Evolutionary conservation across 2,113 vertebrate species (phyloP).

Genomic region (Sinosuthora webbiana): DNA sequence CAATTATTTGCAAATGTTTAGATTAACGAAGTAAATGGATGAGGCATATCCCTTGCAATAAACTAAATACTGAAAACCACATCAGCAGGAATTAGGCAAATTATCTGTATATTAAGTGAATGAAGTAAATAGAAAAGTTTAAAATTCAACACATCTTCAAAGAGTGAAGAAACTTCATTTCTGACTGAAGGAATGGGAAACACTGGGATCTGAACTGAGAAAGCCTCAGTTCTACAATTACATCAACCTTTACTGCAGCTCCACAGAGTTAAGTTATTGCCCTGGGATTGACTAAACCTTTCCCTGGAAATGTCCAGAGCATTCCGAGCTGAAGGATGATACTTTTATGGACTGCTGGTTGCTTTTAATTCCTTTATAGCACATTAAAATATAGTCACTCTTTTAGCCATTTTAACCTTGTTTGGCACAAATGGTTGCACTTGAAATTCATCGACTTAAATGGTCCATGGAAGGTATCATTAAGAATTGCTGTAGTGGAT

Average conservation of each 20-base stretch:
- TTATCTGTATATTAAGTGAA: slow-evolving; percentile 6
- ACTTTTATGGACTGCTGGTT: slow-evolving; percentile 63
- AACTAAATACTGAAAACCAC: background rate
- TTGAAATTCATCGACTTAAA: slow-evolving; percentile 68
- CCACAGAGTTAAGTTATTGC: slow-evolving; percentile 31
- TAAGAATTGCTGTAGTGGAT: slow-evolving; percentile 52
- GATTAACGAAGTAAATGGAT: background rate
- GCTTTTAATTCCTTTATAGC: slow-evolving; percentile 73
- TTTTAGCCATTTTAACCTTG: slow-evolving; percentile 75
- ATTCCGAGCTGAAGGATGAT: slow-evolving; percentile 60
- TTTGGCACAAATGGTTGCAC: slow-evolving; percentile 74
- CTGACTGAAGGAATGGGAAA: background rate
- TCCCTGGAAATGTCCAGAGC: slow-evolving; percentile 59
- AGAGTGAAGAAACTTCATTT: background rate
- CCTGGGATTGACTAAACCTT: slow-evolving; percentile 60
- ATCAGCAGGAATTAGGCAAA: slow-evolving; percentile 39
- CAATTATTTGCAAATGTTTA: slow-evolving; percentile 27
- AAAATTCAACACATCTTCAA: slow-evolving; percentile 34
- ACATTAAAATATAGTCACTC: slow-evolving; percentile 71
- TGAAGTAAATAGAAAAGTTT: slow-evolving; percentile 28
- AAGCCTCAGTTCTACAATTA: background rate
- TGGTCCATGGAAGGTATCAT: slow-evolving; percentile 60
- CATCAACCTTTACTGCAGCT: slow-evolving; percentile 26
- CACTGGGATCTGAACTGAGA: background rate
- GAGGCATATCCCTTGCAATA: background rate